A percentile compares a stretch with the other conserved stretches of the same genome.
Conservation (phyloP, 2,797 vertebrate species). For the Argyrosomus regius region DNA sequence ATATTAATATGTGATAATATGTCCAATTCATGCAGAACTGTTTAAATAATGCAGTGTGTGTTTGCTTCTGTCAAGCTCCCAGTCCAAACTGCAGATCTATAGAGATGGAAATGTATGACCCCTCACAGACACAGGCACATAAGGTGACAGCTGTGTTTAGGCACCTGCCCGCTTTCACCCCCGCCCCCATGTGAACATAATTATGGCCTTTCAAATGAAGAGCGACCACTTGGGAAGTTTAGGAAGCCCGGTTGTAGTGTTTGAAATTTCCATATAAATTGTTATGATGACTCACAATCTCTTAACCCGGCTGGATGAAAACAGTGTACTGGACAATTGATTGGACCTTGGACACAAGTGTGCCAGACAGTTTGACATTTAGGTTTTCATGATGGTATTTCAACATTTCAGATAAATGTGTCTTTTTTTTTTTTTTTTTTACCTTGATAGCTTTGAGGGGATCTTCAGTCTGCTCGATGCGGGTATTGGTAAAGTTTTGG, state of each 20-base stretch:
- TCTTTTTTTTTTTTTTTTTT: constrained; percentile 41
- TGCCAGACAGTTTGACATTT: constrained; percentile 70
- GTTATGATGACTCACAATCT: constrained; percentile 69
- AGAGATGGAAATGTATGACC: constrained; percentile 79
- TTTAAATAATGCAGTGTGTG: constrained; percentile 50
- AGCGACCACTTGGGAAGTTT: constrained; percentile 77
- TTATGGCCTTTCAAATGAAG: constrained; percentile 76
- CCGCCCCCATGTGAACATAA: constrained; percentile 60
- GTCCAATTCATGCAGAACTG: constrained; percentile 42
- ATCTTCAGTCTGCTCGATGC: constrained; percentile 81
- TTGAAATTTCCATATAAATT: constrained; percentile 81
- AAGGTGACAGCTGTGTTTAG: constrained; percentile 82
- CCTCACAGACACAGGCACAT: constrained; percentile 55
- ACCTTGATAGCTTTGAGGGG: constrained; percentile 84
- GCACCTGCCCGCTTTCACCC: constrained; percentile 77
- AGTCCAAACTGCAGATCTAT: constrained; percentile 60
- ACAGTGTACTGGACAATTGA: constrained; percentile 63
- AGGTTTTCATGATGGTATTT: constrained; percentile 32
- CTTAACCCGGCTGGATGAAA: constrained; percentile 67
- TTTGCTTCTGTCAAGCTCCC: constrained; percentile 63
- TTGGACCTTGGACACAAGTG: constrained; percentile 66
- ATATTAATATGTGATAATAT: constrained; percentile 53
- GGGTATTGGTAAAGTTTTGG: constrained; percentile 79
- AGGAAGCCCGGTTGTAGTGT: constrained; percentile 64
- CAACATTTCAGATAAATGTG: constrained; percentile 20